Conservation (phyloP, 2,797 vertebrate genomes). For the Gobionotothen gibberifrons region DNA sequence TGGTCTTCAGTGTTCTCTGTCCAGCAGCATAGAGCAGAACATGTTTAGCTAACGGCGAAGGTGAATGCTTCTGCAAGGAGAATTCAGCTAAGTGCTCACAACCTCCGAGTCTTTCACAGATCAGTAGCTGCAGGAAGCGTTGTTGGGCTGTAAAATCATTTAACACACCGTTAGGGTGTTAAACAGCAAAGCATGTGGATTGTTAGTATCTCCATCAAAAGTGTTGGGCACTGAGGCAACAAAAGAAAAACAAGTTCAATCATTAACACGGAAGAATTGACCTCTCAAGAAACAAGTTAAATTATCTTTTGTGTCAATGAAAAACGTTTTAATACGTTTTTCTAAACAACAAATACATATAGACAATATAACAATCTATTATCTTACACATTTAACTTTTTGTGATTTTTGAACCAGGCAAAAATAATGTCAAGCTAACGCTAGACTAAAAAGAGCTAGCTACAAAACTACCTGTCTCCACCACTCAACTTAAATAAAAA, state of each 20-base stretch:
- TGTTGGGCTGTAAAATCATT: constrained; percentile 40
- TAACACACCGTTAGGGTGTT: constrained; percentile 21
- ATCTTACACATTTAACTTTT: neutral
- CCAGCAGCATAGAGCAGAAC: neutral
- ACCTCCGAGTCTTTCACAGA: constrained; percentile 52
- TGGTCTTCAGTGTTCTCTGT: neutral
- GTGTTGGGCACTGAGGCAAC: neutral
- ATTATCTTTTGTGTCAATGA: too few species aligned
- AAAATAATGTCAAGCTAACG: neutral
- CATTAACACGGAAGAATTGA: neutral
- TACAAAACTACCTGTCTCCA: neutral
- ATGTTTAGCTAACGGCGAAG: constrained; percentile 43
- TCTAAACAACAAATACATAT: neutral
- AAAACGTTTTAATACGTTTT: neutral
- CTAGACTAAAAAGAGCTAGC: neutral
- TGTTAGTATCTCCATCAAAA: neutral
- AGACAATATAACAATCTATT: neutral
- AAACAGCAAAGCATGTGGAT: constrained; percentile 27
- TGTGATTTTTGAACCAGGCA: neutral
- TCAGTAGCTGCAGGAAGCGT: constrained; percentile 46
- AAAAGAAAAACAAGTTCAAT: neutral
- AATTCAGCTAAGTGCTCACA: constrained; percentile 29
- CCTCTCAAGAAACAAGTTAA: too few species aligned
- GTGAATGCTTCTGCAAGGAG: constrained; percentile 32
- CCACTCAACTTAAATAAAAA: too few species aligned